Percentiles rank a stretch among this genome's conserved stretches.
These are phyloP conservation scores for Spondyliosoma cantharus DNA, from an alignment of 2,797 vertebrate genomes.

Conservation along the genomic window DNA sequence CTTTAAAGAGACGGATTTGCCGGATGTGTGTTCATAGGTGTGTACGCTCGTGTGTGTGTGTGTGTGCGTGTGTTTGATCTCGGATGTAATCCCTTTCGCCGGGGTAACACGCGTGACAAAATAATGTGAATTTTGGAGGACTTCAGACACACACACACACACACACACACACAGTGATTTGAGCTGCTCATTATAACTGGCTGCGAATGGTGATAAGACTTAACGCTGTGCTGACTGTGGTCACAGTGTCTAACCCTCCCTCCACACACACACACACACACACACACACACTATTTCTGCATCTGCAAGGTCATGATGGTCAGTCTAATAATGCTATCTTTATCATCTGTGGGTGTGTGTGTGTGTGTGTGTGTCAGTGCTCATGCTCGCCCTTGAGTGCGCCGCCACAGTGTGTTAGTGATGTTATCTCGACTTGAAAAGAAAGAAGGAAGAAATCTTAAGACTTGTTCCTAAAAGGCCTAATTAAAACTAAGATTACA, in stretches of 20 bases:
- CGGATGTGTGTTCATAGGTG: neutral
- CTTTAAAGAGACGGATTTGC: too few species aligned
- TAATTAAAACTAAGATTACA: conserved; percentile 43
- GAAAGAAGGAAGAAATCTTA: neutral
- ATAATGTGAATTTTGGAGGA: conserved; percentile 27
- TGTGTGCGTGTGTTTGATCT: conserved; percentile 21
- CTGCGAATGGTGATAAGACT: conserved; percentile 38
- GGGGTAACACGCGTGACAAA: conserved; percentile 2
- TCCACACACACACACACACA: conserved; percentile 5
- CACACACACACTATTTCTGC: conserved; percentile 5
- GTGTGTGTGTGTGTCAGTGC: conserved; percentile 13
- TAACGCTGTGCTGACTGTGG: conserved; percentile 9
- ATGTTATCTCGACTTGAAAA: conserved; percentile 44
- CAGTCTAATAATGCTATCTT: conserved; percentile 41
- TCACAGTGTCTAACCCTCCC: neutral
- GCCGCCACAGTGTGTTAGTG: conserved; percentile 18
- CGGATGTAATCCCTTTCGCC: conserved; percentile 23
- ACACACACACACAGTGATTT: conserved; percentile 7
- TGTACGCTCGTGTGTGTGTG: neutral
- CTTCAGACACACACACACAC: neutral
- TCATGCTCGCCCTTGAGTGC: conserved; percentile 28
- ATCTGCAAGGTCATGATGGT: conserved; percentile 55
- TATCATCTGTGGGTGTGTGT: conserved; percentile 4
- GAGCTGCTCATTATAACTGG: conserved; percentile 53
- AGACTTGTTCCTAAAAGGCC: conserved; percentile 30